phyloP scores from a whole-genome alignment of 2,888 invertebrate genomes.

The Epirrhoe tristata region DNA sequence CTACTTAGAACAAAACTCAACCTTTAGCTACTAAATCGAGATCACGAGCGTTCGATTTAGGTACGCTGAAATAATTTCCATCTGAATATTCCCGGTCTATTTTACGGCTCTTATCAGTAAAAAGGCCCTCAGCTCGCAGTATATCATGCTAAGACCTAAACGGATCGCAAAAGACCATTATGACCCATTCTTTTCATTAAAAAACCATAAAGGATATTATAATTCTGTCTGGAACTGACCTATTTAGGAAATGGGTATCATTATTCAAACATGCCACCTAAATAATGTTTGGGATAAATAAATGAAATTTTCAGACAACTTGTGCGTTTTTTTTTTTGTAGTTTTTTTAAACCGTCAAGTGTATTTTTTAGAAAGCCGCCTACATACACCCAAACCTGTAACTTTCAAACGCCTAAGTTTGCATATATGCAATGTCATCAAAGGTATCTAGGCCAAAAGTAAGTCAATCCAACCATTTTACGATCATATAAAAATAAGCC shows the following conservation, averaged over 20 bases:
- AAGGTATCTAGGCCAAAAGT: slow-evolving; percentile 25
- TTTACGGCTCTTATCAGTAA: slow-evolving; percentile 17
- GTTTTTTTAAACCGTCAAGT: too few species aligned
- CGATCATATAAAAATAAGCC: slow-evolving; percentile 31
- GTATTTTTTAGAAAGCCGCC: too few species aligned
- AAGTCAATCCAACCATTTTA: slow-evolving; percentile 27
- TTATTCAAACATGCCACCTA: background rate
- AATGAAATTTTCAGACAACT: too few species aligned
- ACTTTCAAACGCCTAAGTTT: background rate
- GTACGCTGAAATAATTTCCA: slow-evolving; percentile 4
- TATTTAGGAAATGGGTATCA: background rate
- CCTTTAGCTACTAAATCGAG: too few species aligned
- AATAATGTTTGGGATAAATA: background rate
- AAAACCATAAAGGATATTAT: slow-evolving; percentile 26
- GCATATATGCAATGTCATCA: slow-evolving; percentile 4
- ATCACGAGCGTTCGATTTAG: too few species aligned
- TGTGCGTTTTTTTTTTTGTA: too few species aligned
- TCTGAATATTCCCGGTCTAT: slow-evolving; percentile 7
- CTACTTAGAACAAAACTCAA: too few species aligned
- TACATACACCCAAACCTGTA: too few species aligned
- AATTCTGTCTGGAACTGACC: slow-evolving; percentile 3
- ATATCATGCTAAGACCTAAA: slow-evolving; percentile 35
- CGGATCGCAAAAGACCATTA: slow-evolving; percentile 16
- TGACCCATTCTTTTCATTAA: slow-evolving; percentile 28
- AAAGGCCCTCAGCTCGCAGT: slow-evolving; percentile 18